Evolutionary conservation across 2,797 vertebrate species (phyloP), one percentile per base, ranked within the genome.

Genomic region (Leptodactylus fallax): DNA sequence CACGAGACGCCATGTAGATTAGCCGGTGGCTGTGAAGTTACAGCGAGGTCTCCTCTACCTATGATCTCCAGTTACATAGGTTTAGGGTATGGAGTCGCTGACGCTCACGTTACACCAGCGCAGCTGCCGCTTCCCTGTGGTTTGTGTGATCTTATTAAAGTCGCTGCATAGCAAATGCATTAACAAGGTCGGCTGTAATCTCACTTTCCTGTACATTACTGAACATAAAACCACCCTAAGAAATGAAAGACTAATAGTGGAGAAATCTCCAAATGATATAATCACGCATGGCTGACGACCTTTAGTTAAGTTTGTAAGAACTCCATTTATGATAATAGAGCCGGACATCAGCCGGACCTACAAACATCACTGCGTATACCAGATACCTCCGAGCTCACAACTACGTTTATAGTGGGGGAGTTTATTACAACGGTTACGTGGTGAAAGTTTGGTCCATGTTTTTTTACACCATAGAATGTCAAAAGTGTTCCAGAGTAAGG

Each of bases 41-140:
- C 14, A 80, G 71, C 63, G 56, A 85, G 27, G 53, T 81, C 72
- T 65, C 49, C 51, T 14, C 27, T 79, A 85, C 69, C 87, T 82
- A 87, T 79, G 47, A 77, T 85, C 83, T 88, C 83, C 51, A 8
- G 9, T 88, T 85, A 85, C 78, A 88, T 83, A 83, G 49, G 61
- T 79, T 79, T 87, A 79, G 53, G 74, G 51, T 80, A 76, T 88
- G 27, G 78, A 47, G 71, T 72, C 19, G 45, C 78, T 25, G 21
- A 53, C 51, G 69, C 47, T 85, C 83, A 88, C 58, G 72, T 88
- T 88, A 88, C 79, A 74, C 11, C 69, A 53, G 6, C 14, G 58
- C 83, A 88, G 83, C 87, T 85, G 83, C 85, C 61, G 58, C 49
- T 45, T 77, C 83, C 87, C 87, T 49, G 74, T 51, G 47, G 87